These are phyloP conservation scores for Pipra filicauda DNA, from an alignment of 2,113 vertebrate species.

Conservation along the genomic window DNA sequence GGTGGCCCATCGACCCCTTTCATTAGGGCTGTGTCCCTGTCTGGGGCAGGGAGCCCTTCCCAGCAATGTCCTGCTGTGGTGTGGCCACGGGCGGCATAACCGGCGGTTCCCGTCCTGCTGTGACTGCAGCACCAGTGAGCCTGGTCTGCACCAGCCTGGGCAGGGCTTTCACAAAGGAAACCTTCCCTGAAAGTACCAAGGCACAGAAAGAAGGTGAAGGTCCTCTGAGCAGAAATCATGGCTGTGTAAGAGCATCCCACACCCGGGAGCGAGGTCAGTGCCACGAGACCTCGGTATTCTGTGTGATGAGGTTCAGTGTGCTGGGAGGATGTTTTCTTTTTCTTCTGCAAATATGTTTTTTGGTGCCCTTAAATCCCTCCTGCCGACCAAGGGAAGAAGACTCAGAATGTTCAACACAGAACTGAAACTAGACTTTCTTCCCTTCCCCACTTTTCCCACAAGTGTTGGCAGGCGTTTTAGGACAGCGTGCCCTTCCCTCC, in stretches of 20 bases:
- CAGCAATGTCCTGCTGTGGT: neutral
- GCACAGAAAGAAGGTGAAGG: neutral
- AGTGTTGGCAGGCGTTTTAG: neutral
- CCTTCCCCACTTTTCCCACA: neutral
- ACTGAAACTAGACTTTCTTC: neutral
- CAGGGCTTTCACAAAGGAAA: neutral
- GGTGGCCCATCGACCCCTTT: neutral
- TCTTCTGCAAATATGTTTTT: conserved; percentile 11
- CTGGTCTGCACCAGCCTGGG: neutral
- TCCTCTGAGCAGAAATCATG: neutral
- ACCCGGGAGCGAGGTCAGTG: neutral
- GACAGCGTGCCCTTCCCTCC: neutral
- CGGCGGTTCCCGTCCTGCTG: rapidly evolving
- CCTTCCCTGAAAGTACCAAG: neutral
- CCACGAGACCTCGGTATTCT: rapidly evolving
- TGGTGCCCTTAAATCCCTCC: neutral
- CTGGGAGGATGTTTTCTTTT: conserved; percentile 26
- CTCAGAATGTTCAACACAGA: neutral
- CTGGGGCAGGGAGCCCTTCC: neutral
- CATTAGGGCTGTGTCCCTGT: neutral
- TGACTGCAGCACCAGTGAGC: neutral
- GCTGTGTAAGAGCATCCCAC: neutral
- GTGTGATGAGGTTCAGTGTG: neutral
- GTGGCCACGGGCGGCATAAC: rapidly evolving
- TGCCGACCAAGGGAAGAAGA: neutral